Evolutionary conservation across 2,113 vertebrate genomes (phyloP).

Genomic region (Oophaga pumilio): DNA sequence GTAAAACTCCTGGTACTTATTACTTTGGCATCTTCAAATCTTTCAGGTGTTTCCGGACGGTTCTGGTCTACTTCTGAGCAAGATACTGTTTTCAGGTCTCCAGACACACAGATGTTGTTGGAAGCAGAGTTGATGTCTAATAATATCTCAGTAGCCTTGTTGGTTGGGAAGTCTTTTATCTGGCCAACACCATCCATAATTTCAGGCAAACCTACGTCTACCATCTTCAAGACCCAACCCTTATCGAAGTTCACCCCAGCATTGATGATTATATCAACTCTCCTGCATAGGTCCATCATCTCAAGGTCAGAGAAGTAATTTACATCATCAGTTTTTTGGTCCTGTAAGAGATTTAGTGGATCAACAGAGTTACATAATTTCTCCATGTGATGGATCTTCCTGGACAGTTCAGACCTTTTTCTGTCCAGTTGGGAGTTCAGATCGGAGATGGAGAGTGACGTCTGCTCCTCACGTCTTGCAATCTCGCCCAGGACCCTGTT

Average conservation of each 20-base stretch:
- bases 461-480: neutral
- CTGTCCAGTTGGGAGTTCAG: neutral
- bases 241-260: neutral
- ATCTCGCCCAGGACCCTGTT: neutral
- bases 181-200: neutral
- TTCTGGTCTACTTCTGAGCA: neutral
- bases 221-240: neutral
- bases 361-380: neutral
- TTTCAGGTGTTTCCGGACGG: neutral
- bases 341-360: neutral
- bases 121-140: neutral
- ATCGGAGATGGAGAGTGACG: neutral
- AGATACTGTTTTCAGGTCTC: neutral
- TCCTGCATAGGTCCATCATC: neutral
- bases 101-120: neutral
- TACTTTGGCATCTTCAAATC: slow-evolving; percentile 1
- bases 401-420: neutral
- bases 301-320: neutral
- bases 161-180: neutral
- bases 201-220: neutral
- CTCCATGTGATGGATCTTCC: neutral
- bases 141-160: neutral
- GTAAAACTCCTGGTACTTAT: neutral
- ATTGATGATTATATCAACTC: neutral
- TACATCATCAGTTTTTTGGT: neutral